phyloP scores from a whole-genome alignment of 2,797 vertebrate species.

The Phataginus tricuspis region DNA sequence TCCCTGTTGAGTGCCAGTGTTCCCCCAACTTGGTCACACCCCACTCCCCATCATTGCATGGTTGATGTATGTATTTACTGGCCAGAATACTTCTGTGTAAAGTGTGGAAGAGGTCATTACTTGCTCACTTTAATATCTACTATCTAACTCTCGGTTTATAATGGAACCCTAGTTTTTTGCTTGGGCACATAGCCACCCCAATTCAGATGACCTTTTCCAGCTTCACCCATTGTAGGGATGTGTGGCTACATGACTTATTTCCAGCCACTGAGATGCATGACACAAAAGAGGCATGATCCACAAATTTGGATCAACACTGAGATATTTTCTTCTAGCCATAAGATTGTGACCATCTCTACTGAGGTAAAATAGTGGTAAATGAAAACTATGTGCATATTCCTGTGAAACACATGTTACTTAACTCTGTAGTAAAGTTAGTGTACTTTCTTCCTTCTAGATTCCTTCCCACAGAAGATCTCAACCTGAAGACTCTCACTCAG shows the following conservation, averaged over 20 bases:
- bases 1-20: background rate
- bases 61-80: background rate
- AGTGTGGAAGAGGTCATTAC: background rate
- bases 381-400: background rate
- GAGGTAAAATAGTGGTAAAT: background rate
- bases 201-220: background rate
- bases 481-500: background rate
- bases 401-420: background rate
- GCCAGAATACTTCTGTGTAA: background rate
- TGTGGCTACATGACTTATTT: background rate
- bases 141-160: background rate
- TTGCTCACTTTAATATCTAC: background rate
- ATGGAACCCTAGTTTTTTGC: background rate
- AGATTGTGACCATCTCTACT: background rate
- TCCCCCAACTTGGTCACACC: background rate
- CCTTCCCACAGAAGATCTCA: background rate
- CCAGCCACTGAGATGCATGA: background rate
- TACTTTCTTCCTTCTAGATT: background rate
- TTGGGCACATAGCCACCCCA: background rate
- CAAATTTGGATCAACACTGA: background rate
- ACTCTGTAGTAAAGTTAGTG: background rate
- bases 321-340: background rate
- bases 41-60: background rate
- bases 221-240: background rate
- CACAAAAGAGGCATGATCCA: background rate